phyloP scores from a whole-genome alignment of 1,140 invertebrate genomes.

The Phocides pigmalion region DNA sequence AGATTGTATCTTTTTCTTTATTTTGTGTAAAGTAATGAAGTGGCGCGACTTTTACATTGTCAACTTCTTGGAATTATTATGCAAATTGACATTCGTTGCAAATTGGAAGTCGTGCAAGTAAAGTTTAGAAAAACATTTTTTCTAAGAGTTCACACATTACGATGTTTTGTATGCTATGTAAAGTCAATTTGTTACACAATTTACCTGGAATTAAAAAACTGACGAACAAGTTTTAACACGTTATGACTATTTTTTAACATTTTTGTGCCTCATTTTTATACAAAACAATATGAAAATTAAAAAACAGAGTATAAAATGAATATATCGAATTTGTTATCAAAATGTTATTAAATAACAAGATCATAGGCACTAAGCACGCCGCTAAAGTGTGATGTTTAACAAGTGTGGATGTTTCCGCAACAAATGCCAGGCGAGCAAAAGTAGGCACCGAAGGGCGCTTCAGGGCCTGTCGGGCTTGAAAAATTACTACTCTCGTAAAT shows the following conservation, averaged over 20 bases:
- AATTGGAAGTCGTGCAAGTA: slow-evolving; percentile 18
- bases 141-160: slow-evolving; percentile 6
- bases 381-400: slow-evolving; percentile 26
- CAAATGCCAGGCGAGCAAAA: slow-evolving; percentile 28
- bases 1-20: neutral
- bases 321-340: too few species aligned
- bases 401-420: slow-evolving; percentile 27
- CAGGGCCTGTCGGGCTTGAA: slow-evolving; percentile 58
- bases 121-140: slow-evolving; percentile 5
- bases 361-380: slow-evolving; percentile 24
- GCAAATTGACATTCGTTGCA: slow-evolving; percentile 4
- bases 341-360: slow-evolving; percentile 24
- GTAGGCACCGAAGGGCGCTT: slow-evolving; percentile 43
- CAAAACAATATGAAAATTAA: too few species aligned
- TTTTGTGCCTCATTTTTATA: too few species aligned
- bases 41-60: neutral
- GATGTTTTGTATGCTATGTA: neutral
- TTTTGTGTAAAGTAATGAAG: slow-evolving; percentile 5
- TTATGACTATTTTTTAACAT: neutral
- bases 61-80: slow-evolving; percentile 6
- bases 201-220: neutral
- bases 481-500: slow-evolving; percentile 69
- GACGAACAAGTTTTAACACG: neutral
- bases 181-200: slow-evolving; percentile 2
- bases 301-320: too few species aligned